Percentiles rank a stretch among this genome's conserved stretches.
Conservation (phyloP, 2,113 vertebrate species). For the Austrofundulus limnaeus region DNA sequence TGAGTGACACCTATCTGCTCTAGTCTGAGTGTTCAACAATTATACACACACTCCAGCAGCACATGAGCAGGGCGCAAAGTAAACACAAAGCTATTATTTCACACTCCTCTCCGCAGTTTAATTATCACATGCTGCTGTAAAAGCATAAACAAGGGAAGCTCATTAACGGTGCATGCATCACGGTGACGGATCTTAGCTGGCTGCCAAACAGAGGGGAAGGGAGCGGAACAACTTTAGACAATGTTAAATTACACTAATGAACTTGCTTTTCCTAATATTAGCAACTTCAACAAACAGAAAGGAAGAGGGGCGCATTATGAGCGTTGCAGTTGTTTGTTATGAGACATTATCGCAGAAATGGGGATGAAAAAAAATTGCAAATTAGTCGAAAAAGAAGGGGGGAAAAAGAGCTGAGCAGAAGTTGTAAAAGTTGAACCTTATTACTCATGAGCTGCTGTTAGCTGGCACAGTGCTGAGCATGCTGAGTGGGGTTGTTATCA, state of each 20-base stretch:
- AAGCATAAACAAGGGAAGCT: conserved; percentile 74
- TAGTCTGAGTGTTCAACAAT: conserved; percentile 17
- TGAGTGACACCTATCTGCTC: conserved; percentile 37
- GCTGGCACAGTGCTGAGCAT: conserved; percentile 38
- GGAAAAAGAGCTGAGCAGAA: neutral
- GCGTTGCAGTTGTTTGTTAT: conserved; percentile 23
- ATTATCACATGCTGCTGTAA: conserved; percentile 72
- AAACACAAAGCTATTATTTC: conserved; percentile 63
- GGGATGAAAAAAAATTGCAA: neutral
- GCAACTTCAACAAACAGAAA: conserved; percentile 42
- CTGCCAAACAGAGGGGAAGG: conserved; percentile 41
- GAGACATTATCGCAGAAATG: neutral
- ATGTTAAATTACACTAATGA: conserved; percentile 68
- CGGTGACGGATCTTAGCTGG: conserved; percentile 52
- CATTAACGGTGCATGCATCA: conserved; percentile 69
- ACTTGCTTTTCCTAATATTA: conserved; percentile 60
- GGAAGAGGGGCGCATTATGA: conserved; percentile 1
- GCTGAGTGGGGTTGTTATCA: conserved; percentile 42
- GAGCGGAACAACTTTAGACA: conserved; percentile 60
- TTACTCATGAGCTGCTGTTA: conserved; percentile 24
- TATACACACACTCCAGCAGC: conserved; percentile 23
- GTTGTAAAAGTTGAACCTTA: conserved; percentile 18
- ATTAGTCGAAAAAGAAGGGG: neutral
- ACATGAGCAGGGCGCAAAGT: conserved; percentile 29
- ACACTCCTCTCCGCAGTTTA: conserved; percentile 65